Conservation (phyloP, 2,888 invertebrate genomes). For the Caenorhabditis wallacei region DNA sequence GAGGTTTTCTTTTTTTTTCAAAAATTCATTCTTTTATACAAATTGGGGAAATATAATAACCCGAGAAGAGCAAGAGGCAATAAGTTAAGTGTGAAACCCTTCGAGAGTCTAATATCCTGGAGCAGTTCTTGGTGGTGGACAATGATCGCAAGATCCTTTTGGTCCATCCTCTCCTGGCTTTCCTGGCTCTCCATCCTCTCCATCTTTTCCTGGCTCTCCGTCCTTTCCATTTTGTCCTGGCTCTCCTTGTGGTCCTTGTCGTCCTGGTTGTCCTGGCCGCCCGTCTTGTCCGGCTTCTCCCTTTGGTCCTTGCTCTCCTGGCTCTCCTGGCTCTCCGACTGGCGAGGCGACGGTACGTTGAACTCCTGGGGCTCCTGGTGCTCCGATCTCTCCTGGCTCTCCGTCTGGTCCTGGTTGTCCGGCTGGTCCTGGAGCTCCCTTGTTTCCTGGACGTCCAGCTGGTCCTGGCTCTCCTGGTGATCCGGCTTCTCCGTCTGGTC, state of each 20-base stretch:
- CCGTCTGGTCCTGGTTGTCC: slow-evolving; percentile 65
- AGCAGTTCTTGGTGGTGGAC: slow-evolving; percentile 71
- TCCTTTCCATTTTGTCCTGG: slow-evolving; percentile 65
- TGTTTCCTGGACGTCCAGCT: slow-evolving; percentile 66
- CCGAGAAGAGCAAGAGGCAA: slow-evolving; percentile 28
- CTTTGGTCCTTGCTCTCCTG: slow-evolving; percentile 68
- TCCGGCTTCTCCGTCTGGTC: slow-evolving; percentile 66
- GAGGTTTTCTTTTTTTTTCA: slow-evolving; percentile 18
- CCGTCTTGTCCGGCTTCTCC: slow-evolving; percentile 70
- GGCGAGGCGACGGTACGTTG: slow-evolving; percentile 65
- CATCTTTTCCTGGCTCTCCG: slow-evolving; percentile 68
- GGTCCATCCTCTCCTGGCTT: slow-evolving; percentile 69
- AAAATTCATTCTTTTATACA: slow-evolving; percentile 34
- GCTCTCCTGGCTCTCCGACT: slow-evolving; percentile 69
- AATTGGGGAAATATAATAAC: slow-evolving; percentile 17
- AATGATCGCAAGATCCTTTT: slow-evolving; percentile 71
- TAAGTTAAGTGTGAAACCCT: slow-evolving; percentile 31
- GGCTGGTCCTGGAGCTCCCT: slow-evolving; percentile 66
- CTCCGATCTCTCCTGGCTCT: slow-evolving; percentile 67
- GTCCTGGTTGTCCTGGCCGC: slow-evolving; percentile 69
- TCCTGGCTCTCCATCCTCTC: slow-evolving; percentile 68
- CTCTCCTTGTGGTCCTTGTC: slow-evolving; percentile 68
- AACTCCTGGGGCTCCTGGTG: slow-evolving; percentile 62
- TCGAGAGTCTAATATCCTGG: slow-evolving; percentile 66
- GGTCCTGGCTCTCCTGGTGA: slow-evolving; percentile 68